Evolutionary conservation across 2,888 invertebrate genomes (phyloP).

Genomic region (Halictus ligatus): DNA sequence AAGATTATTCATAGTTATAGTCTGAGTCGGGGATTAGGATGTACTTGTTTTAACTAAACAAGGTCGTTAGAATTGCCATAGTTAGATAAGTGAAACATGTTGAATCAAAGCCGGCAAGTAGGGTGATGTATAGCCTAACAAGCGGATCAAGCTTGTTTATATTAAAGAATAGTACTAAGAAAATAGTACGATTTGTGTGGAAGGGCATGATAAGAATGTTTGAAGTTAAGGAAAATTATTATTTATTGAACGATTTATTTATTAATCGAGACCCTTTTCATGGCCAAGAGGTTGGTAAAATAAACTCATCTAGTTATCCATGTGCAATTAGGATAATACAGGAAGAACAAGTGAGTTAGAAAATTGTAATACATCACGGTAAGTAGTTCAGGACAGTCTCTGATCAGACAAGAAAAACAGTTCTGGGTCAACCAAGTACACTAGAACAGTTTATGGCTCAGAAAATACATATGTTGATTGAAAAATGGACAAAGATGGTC

Average conservation of each 20-base stretch:
- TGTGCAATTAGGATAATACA: background rate
- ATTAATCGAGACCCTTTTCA: too few relatives aligned
- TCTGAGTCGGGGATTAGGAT: background rate
- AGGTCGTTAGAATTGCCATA: background rate
- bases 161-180: background rate
- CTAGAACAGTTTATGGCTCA: background rate
- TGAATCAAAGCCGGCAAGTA: background rate
- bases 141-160: background rate
- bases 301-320: too few relatives aligned
- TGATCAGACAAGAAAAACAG: background rate
- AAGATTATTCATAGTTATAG: background rate
- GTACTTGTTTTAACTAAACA: background rate
- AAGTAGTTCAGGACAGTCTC: background rate
- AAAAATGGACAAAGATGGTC: background rate
- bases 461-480: background rate
- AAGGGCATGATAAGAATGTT: too few relatives aligned
- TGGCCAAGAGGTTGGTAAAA: too few relatives aligned
- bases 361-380: background rate
- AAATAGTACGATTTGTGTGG: too few relatives aligned
- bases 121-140: background rate
- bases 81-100: background rate
- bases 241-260: too few relatives aligned
- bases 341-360: background rate
- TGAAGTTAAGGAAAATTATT: too few relatives aligned
- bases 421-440: background rate